Evolutionary conservation across 2,888 invertebrate species (phyloP), one percentile per base, ranked within the genome.

Genomic region (Alcis repandata): DNA sequence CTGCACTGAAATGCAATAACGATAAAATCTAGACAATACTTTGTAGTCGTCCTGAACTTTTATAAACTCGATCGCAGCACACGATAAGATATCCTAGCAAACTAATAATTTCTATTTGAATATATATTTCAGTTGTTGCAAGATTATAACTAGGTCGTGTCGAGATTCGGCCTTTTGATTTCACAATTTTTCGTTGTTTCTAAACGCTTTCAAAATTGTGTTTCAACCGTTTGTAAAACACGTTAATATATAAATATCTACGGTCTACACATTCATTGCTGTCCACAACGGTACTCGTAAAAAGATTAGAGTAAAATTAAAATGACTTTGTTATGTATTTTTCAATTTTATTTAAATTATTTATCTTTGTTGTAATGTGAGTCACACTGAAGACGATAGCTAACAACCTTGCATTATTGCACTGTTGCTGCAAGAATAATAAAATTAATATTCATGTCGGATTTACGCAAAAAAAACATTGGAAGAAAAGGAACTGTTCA

Each of bases 101-200:
- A 43, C 52, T 52, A 65, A 33, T 53, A 54, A 62, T 64, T 63
- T 59, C 48, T 49, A 53, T 67, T 72, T 58, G 67, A 66, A 67
- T 66, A 69, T 63, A 64, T 63, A 67, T 68, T 70, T 70, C 67
- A 67, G 63, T 73, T 65, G 70, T 71, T 73, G 71, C 73, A 67
- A 63, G 68, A 64, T 69, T 67, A 64, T 48, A 71, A 69, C 68
- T 69, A 63, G 73, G 73, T 71, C 71, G 63, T 67, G 60, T 62
- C 67, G 62, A 73, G 67, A 71, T 71, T 71, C 66, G 71, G 68
- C 67, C 68, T 73, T 73, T 69, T 63, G 57, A 69, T 69, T 73
- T 62, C 70, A 63, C 57, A 65, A 71, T 67, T 69, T 71, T 66
- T 62, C 45, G 65, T 71, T 69, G 68, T 71, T 71, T 69, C 69